Conservation (phyloP, 53 echinoderm and acorn worm species). For the Arbacia lixula region DNA sequence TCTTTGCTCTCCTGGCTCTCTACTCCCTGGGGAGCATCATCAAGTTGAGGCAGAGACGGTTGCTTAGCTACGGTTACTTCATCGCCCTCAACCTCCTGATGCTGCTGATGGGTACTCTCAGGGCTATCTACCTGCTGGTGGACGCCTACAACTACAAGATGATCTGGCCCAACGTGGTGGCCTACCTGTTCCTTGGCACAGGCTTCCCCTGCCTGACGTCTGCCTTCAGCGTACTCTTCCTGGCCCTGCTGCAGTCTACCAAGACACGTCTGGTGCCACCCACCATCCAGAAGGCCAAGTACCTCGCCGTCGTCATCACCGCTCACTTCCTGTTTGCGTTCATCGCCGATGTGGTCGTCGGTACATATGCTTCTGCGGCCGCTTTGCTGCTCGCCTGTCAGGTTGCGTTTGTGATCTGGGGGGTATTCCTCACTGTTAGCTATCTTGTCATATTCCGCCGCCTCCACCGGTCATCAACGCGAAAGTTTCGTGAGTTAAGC, state of each 20-base stretch:
- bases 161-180: slow-evolving; percentile 73
- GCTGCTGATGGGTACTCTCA: slow-evolving; percentile 78
- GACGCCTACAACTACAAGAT: slow-evolving; percentile 92
- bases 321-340: slow-evolving; percentile 85
- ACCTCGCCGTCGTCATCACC: slow-evolving; percentile 71
- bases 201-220: slow-evolving; percentile 98
- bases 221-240: slow-evolving; percentile 93
- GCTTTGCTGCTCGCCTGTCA: slow-evolving; percentile 84
- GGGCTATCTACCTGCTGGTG: slow-evolving; percentile 88
- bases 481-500: slow-evolving; percentile 75
- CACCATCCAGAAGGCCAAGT: slow-evolving; percentile 76
- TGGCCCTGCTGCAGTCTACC: slow-evolving; percentile 91
- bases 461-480: slow-evolving; percentile 76
- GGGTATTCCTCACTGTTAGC: slow-evolving; percentile 79
- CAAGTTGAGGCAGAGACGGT: slow-evolving; percentile 69
- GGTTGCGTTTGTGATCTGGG: slow-evolving; percentile 90
- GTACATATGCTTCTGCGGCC: slow-evolving; percentile 64
- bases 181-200: slow-evolving; percentile 86
- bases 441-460: slow-evolving; percentile 92
- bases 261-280: slow-evolving; percentile 81
- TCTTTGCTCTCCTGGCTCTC: slow-evolving; percentile 83
- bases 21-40: slow-evolving; percentile 89
- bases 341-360: slow-evolving; percentile 81
- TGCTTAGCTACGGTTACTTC: slow-evolving; percentile 92
- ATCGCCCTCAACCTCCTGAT: slow-evolving; percentile 86